Evolutionary conservation across 2,797 vertebrate species (phyloP), one percentile per base, ranked within the genome.

Genomic region (Cyclura pinguis): DNA sequence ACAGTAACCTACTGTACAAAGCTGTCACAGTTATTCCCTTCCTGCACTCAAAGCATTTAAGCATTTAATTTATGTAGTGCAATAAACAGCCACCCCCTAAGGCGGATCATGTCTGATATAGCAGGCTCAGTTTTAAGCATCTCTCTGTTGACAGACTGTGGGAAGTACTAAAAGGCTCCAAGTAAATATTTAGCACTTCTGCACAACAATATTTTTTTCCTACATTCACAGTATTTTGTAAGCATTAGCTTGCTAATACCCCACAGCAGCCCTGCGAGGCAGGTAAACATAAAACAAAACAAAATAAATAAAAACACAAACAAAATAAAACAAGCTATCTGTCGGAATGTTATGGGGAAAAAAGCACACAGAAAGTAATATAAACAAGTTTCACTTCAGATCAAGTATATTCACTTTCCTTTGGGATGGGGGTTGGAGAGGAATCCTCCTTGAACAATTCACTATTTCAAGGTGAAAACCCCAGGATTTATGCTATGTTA

Each of bases 11-110:
- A 0, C 74, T n/a, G 0, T 62, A 80, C 18, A 42, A 84, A 20
- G n/a, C 84, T 84, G 80, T 69, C 85, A 72, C 38, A 7, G 35
- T 78, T 84, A 87, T 69, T 78, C 22, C 29, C 42, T 32, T 76
- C 0, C 20, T 55, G 35, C 13, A 77, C 57, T 57, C 87, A 85
- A 73, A 59, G 91, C 93, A 88, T 94, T 95, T 92, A 92, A 78
- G 92, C 93, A 89, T 82, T 85, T 93, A 92, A 95, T 96, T 94
- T 94, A 93, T 90, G 89, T 84, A 88, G 7, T 91, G 89, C 83
- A 95, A 95, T 93, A 95, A 95, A 94, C 94, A 95, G 27, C 38
- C 32, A 92, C 27, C 74, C 91, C 90, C 92, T 42, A 92, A 92
- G 92, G 84, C 88, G 82, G 90, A 95, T 92, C 93, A 90, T 22